Evolutionary conservation across 1,140 invertebrate species (phyloP).

Genomic region (Heliconius melpomene): DNA sequence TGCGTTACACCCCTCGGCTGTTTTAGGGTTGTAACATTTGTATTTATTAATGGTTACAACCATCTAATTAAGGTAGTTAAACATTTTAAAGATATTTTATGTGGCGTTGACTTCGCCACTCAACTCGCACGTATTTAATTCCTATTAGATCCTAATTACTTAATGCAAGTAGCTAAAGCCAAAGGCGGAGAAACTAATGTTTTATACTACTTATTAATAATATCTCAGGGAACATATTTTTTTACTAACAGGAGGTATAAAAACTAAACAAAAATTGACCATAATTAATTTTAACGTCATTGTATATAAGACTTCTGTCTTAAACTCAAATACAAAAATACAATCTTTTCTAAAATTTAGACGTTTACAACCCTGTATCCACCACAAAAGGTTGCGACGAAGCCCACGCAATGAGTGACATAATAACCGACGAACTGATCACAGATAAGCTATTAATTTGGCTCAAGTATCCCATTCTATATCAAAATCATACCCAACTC

Average conservation of each 20-base stretch:
- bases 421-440: constrained; percentile 70
- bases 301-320: no score
- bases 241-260: no score
- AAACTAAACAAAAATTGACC: no score
- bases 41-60: neutral
- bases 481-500: constrained; percentile 57
- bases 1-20: constrained; percentile 56
- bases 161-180: no score
- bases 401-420: constrained; percentile 65
- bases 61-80: neutral
- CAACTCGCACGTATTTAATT: no score
- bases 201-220: no score
- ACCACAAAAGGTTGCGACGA: constrained; percentile 46
- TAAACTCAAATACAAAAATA: no score
- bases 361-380: constrained; percentile 44
- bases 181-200: no score
- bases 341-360: neutral
- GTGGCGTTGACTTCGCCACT: no score
- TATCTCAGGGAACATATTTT: no score
- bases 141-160: no score
- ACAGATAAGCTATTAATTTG: constrained; percentile 76
- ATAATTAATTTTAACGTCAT: no score
- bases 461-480: constrained; percentile 68
- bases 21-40: constrained; percentile 50
- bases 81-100: neutral